Conservation (phyloP, 2,888 invertebrate species). For the Actias luna region DNA sequence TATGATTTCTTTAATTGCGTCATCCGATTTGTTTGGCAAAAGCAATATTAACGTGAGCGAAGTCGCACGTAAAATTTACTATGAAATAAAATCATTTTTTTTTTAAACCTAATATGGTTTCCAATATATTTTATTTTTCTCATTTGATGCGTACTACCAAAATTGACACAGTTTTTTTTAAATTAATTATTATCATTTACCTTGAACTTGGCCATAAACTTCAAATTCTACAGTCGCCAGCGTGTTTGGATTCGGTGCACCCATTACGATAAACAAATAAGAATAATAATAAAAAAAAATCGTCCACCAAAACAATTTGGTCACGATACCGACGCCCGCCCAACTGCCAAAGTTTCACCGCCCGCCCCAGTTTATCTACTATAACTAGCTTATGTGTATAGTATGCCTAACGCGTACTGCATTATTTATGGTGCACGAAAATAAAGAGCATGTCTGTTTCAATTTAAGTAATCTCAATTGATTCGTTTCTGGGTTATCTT, state of each 20-base stretch:
- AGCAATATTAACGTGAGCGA: no score
- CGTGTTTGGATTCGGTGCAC: constrained; percentile 81
- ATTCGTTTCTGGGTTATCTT: neutral
- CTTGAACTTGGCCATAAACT: constrained; percentile 95
- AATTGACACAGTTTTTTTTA: neutral
- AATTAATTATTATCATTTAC: constrained; percentile 69
- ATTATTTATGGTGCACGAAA: constrained; percentile 29
- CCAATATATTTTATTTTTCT: no score
- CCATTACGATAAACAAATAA: constrained; percentile 60
- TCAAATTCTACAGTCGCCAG: constrained; percentile 93
- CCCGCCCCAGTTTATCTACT: constrained; percentile 38
- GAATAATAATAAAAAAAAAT: constrained; percentile 21
- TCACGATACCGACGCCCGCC: constrained; percentile 44
- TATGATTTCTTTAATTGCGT: no score
- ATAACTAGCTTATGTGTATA: constrained; percentile 30
- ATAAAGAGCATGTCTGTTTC: constrained; percentile 14
- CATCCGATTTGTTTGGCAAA: no score
- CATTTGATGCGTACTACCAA: neutral
- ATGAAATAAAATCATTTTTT: no score
- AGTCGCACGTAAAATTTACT: no score
- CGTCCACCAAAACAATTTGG: constrained; percentile 15
- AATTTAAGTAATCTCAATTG: neutral
- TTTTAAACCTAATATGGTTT: no score
- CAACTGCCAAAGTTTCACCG: constrained; percentile 51
- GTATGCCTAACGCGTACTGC: neutral